Base-by-base conservation (phyloP, 2,113 vertebrate genomes). In the Mionectes macconnelli region DNA sequence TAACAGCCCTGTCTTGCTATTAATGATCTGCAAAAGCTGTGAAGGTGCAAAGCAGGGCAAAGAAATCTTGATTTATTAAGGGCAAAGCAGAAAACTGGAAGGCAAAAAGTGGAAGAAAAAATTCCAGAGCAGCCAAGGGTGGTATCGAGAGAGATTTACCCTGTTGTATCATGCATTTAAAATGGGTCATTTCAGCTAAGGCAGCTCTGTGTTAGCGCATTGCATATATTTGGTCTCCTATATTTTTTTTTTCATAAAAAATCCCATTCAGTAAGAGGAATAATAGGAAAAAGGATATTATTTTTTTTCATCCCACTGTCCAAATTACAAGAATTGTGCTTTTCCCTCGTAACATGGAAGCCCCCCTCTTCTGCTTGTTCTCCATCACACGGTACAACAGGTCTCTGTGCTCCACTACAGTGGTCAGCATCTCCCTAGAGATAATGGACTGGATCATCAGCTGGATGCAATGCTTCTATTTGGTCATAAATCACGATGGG, bases 381-480 rank as follows among this genome's bases (percentile, higher is more conserved):
- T 92, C 94, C 84, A 70, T 74, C 67, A 73, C 14, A 28, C 30
- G 57, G 45, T 33, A 72, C 62, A 85, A 70, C 44, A 88, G 59
- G 63, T 87, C 90, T 60, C 76, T 64, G 44, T 60, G 70, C 50
- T 92, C 64, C 86, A 63, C 47, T 79, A 28, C 1, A 5, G 37
- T 93, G 94, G 93, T 89, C 92, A 96, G 89, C 74, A 67, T 90
- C 89, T 92, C 91, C 8, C 2, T 5, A 11, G 88, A 89, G 90
- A 94, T 95, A 95, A 96, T 87, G 88, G 80, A 66, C 80, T 95
- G 96, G 86, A 95, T 96, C 88, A 84, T 96, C 96, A 97, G 94
- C 88, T 96, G 96, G 94, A 94, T 63, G 90, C 69, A 66, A 67
- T 44, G 56, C 37, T 84, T 89, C 94, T 90, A 74, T 68, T 89